Conservation (phyloP, 1,140 invertebrate species). For the Whitmania pigra region DNA sequence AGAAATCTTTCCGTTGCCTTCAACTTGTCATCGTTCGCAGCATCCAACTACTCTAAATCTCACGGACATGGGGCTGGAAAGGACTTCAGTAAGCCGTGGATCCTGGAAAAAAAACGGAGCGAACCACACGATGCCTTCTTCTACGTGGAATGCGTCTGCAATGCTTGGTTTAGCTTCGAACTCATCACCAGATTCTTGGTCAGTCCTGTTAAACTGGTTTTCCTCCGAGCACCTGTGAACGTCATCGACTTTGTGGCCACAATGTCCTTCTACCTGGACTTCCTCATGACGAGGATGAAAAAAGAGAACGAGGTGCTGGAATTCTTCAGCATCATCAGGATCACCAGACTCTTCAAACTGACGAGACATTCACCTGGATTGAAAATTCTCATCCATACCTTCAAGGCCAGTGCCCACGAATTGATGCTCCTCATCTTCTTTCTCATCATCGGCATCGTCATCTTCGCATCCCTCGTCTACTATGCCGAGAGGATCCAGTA, state of each 20-base stretch:
- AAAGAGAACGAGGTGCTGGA: constrained; percentile 77
- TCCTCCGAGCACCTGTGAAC: constrained; percentile 48
- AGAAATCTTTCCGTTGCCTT: constrained; percentile 61
- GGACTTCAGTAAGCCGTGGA: constrained; percentile 29
- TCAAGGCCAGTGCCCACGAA: constrained; percentile 93
- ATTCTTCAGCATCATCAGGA: constrained; percentile 96
- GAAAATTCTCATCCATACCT: constrained; percentile 94
- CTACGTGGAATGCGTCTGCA: constrained; percentile 82
- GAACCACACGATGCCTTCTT: constrained; percentile 85
- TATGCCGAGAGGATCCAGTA: constrained; percentile 90
- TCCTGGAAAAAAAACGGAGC: constrained; percentile 77
- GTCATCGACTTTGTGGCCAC: constrained; percentile 85
- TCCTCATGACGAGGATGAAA: constrained; percentile 63
- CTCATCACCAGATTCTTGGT: constrained; percentile 73
- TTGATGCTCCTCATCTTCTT: constrained; percentile 64
- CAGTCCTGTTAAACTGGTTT: constrained; percentile 52
- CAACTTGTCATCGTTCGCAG: constrained; percentile 10
- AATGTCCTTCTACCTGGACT: constrained; percentile 89
- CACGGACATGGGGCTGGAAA: neutral
- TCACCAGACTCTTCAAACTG: constrained; percentile 93
- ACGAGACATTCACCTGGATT: constrained; percentile 62
- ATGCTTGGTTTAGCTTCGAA: constrained; percentile 94
- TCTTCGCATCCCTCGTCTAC: constrained; percentile 97
- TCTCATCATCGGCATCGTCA: constrained; percentile 70
- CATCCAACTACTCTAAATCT: neutral